phyloP scores from a whole-genome alignment of 2,888 invertebrate genomes.

The Eilema sororculum region DNA sequence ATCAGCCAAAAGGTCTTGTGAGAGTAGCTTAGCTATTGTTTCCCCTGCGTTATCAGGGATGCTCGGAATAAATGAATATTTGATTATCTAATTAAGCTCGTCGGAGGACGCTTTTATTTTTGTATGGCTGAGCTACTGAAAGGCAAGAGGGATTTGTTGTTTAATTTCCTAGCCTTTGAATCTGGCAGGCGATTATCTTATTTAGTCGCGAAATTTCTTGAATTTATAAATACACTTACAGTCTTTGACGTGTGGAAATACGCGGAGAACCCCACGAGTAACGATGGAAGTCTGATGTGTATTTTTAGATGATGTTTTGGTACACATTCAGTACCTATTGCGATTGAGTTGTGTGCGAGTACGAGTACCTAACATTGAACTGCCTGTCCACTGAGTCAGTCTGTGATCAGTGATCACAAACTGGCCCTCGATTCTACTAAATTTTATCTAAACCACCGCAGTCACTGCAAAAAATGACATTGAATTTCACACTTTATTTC shows the following conservation, averaged over 20 bases:
- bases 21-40: conserved; percentile 47
- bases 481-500: no score
- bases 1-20: conserved; percentile 28
- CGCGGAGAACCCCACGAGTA: background rate
- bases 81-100: conserved; percentile 79
- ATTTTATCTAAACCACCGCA: no score
- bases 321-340: no score
- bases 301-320: background rate
- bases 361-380: no score
- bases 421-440: no score
- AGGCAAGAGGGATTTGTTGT: conserved; percentile 37
- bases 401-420: no score
- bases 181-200: conserved; percentile 12
- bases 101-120: conserved; percentile 56
- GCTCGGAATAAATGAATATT: conserved; percentile 81
- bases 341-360: background rate
- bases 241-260: background rate
- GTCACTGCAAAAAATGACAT: no score
- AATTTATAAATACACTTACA: background rate
- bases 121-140: conserved; percentile 31
- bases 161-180: conserved; percentile 31
- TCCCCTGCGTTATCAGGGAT: conserved; percentile 59
- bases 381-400: background rate
- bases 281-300: background rate
- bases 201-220: background rate